Base-by-base conservation (phyloP, 2,797 vertebrate genomes). In the Momotus momota region DNA sequence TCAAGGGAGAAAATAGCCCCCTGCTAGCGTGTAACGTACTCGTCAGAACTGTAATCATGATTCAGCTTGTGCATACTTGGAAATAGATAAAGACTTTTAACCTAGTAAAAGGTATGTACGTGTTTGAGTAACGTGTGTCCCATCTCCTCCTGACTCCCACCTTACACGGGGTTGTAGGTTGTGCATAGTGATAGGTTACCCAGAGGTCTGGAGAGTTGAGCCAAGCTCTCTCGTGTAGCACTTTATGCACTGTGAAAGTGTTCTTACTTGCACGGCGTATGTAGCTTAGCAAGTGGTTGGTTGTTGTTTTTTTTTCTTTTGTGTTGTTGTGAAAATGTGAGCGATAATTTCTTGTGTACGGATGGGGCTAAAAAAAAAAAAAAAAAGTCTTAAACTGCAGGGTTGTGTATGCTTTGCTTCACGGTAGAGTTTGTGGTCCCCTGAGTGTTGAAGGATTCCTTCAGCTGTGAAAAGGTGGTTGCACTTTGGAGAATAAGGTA, bases 111-210 rank as follows among this genome's bases (percentile, higher is more conserved):
- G 26, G 49, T 64, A 5, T 8, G 33, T 70, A 46, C 51, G 33
- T 81, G 70, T 14, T 71, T 54, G 74, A 61, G 27, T 55, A 12
- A 48, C 2, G 8, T 2, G 2, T 64, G 46, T 58, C 58, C 64
- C 2, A 0, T 60, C 72, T 79, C 38, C 80, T 72, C 48, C 72
- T 61, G 41, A 14, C 38, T 69, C 64, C 54, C 41, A 49, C 62
- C 49, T 61, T n/a, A 4, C 0, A 0, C 27, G 67, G 17, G 48
- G 38, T 11, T 46, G 7, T 35, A 51, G 27, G 26, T 11, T 87
- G 51, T 67, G 48, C 1, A 2, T 14, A 12, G 64, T 15, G 31
- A 13, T 23, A 57, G 81, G 5, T 51, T 29, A 35, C 46, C 46
- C 83, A 26, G 41, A 45, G 84, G 31, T 61, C 64, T 70, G 64